phyloP scores from a whole-genome alignment of 2,888 invertebrate species.

The Drosophila barbarae region DNA sequence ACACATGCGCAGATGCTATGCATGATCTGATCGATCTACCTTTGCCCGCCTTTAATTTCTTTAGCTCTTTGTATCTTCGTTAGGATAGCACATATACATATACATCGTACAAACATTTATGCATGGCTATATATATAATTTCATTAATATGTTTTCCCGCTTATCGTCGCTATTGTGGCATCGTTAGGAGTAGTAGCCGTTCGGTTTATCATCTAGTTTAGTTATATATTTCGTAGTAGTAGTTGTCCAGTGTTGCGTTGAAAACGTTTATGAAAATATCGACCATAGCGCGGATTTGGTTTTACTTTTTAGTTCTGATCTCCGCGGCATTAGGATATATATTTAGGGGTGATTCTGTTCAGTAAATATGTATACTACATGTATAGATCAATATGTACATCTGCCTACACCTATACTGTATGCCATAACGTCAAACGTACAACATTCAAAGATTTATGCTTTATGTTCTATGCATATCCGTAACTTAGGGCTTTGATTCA shows the following conservation, averaged over 20 bases:
- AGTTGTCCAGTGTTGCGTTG: slow-evolving; percentile 29
- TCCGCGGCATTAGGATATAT: slow-evolving; percentile 17
- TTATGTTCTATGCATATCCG: slow-evolving; percentile 26
- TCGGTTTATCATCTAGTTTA: slow-evolving; percentile 18
- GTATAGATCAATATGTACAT: slow-evolving; percentile 32
- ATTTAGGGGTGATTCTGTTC: slow-evolving; percentile 20
- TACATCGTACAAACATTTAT: slow-evolving; percentile 24
- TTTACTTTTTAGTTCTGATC: slow-evolving; percentile 37
- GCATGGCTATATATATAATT: slow-evolving; percentile 31
- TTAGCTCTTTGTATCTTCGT: slow-evolving; percentile 39
- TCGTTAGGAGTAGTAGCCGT: slow-evolving; percentile 38
- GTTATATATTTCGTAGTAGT: slow-evolving; percentile 12
- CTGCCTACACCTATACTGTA: slow-evolving; percentile 30
- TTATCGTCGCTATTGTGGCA: slow-evolving; percentile 29
- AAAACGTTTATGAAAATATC: slow-evolving; percentile 60
- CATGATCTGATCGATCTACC: slow-evolving; percentile 27
- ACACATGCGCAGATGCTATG: slow-evolving; percentile 39
- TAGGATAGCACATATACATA: slow-evolving; percentile 60
- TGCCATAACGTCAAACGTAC: slow-evolving; percentile 64
- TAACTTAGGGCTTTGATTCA: slow-evolving; percentile 29
- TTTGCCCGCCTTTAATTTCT: slow-evolving; percentile 10
- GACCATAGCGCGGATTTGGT: slow-evolving; percentile 36
- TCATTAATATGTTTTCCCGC: slow-evolving; percentile 9
- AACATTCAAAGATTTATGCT: slow-evolving; percentile 54
- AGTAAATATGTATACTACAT: not conserved